phyloP scores from a whole-genome alignment of 2,888 invertebrate genomes.

The Vandiemenella viatica region DNA sequence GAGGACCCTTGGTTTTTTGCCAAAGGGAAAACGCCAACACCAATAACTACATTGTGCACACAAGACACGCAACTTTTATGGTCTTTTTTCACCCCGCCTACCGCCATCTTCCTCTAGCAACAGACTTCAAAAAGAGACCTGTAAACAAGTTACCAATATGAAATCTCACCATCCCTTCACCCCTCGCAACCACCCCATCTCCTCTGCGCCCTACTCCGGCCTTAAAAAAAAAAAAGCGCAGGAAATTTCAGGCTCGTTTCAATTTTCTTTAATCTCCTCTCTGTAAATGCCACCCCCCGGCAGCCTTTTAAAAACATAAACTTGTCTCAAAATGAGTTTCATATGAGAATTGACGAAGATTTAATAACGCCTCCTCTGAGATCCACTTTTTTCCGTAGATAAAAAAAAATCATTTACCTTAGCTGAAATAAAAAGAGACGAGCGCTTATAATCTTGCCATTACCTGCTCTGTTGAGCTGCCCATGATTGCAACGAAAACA shows the following conservation, averaged over 20 bases:
- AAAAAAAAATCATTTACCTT: neutral
- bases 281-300: slow-evolving; percentile 15
- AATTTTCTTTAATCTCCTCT: slow-evolving; percentile 18
- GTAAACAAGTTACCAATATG: slow-evolving; percentile 18
- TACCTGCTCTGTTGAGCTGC: slow-evolving; percentile 1
- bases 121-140: slow-evolving; percentile 16
- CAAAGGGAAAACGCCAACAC: slow-evolving; percentile 11
- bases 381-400: neutral
- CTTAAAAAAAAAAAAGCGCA: slow-evolving; percentile 6
- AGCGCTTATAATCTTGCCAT: slow-evolving; percentile 6
- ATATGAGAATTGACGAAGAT: slow-evolving; percentile 19
- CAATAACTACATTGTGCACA: slow-evolving; percentile 11
- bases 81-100: neutral
- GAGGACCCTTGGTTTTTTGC: slow-evolving; percentile 1
- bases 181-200: neutral
- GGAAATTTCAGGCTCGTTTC: slow-evolving; percentile 18
- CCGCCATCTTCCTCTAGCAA: slow-evolving; percentile 1
- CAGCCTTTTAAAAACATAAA: slow-evolving; percentile 19
- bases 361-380: slow-evolving; percentile 16
- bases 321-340: slow-evolving; percentile 18
- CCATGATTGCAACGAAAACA: slow-evolving; percentile 13
- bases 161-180: slow-evolving; percentile 9
- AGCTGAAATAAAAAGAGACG: neutral
- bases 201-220: neutral
- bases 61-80: neutral